A percentile compares a stretch with the other conserved stretches of the same genome.
phyloP scores from a whole-genome alignment of 1,140 invertebrate species.

The Macrocentrus cingulum region DNA sequence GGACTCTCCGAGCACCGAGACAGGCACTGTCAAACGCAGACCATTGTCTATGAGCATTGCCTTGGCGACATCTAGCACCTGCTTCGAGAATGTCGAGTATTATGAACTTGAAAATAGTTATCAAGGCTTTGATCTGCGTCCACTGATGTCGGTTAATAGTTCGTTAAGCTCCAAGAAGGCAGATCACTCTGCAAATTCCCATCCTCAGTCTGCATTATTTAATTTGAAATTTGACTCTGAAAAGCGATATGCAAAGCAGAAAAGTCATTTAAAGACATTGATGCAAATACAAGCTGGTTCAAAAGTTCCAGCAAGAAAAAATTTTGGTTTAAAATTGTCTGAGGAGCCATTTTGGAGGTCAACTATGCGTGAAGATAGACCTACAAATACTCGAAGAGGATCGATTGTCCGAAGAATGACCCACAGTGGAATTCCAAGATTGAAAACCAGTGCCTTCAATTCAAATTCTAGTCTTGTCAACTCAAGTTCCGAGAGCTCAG shows the following conservation, averaged over 20 bases:
- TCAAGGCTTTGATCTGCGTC: slow-evolving; percentile 31
- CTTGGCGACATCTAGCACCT: slow-evolving; percentile 22
- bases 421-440: slow-evolving; percentile 36
- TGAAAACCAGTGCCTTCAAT: slow-evolving; percentile 22
- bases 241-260: not conserved
- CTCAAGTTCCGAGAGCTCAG: slow-evolving; percentile 49
- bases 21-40: slow-evolving; percentile 67
- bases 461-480: slow-evolving; percentile 35
- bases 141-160: slow-evolving; percentile 25
- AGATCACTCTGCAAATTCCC: no score
- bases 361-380: slow-evolving; percentile 23
- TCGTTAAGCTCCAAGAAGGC: not conserved
- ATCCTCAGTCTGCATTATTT: not conserved
- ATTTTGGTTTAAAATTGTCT: slow-evolving; percentile 40
- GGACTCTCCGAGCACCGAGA: slow-evolving; percentile 69
- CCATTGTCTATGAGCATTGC: slow-evolving; percentile 52
- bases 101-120: slow-evolving; percentile 34
- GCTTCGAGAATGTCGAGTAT: slow-evolving; percentile 39
- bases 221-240: not conserved
- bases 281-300: no score
- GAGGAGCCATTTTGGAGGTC: slow-evolving; percentile 34
- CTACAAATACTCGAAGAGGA: slow-evolving; percentile 3
- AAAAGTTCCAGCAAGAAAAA: slow-evolving; percentile 27
- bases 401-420: slow-evolving; percentile 10
- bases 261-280: no score